Evolutionary conservation across 30 jellyfish, hydroid and myxozoan genomes (phyloP).

Genomic region (Aurelia sp.): DNA sequence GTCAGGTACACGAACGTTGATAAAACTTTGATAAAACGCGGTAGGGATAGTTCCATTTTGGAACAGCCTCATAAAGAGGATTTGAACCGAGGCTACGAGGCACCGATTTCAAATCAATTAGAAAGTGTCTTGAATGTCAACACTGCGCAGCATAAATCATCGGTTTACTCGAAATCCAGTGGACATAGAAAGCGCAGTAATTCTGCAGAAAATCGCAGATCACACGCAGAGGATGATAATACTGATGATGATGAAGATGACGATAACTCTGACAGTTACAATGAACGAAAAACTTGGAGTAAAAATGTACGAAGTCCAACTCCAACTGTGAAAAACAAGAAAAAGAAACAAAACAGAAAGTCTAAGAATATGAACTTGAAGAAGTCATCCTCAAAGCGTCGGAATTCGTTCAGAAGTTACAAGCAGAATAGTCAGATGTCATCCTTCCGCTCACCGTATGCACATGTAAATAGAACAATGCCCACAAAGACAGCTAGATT

Average conservation of each 20-base stretch:
- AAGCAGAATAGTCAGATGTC: background rate
- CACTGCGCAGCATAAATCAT: constrained; percentile 26
- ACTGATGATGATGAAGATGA: constrained; percentile 17
- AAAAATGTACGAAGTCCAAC: background rate
- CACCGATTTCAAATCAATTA: constrained; percentile 82
- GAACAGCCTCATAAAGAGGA: background rate
- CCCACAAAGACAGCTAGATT: constrained; percentile 13
- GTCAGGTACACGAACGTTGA: constrained; percentile 46
- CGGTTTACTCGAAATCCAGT: constrained; percentile 9
- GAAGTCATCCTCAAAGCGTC: constrained; percentile 13
- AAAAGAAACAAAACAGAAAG: constrained; percentile 1
- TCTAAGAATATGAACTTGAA: background rate
- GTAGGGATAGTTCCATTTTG: background rate
- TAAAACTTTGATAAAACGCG: constrained; percentile 53
- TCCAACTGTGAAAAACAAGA: constrained; percentile 8
- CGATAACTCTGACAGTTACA: constrained; percentile 9
- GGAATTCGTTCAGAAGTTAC: background rate
- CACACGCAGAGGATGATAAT: constrained; percentile 31
- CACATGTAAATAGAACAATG: constrained; percentile 31
- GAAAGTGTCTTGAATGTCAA: constrained; percentile 75
- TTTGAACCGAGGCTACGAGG: constrained; percentile 36
- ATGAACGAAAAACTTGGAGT: constrained; percentile 29
- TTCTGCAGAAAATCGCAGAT: constrained; percentile 52
- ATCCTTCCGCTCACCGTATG: background rate
- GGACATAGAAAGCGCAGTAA: constrained; percentile 44